phyloP scores from a whole-genome alignment of 2,888 invertebrate genomes.

The Celastrina argiolus region DNA sequence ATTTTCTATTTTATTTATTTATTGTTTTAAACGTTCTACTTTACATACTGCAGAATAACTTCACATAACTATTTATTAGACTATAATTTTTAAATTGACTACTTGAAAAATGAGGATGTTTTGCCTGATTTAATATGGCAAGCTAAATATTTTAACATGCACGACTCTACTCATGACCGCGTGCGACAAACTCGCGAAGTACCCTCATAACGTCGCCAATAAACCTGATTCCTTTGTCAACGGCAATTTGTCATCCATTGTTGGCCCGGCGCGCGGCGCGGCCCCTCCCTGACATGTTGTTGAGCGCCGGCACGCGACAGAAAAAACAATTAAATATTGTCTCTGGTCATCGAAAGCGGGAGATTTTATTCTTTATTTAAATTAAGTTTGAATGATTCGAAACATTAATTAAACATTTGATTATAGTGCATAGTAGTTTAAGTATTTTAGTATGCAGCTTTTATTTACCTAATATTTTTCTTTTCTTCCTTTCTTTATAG shows the following conservation, averaged over 20 bases:
- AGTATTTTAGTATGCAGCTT: too few species aligned
- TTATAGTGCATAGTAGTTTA: too few species aligned
- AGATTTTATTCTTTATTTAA: conserved; percentile 12
- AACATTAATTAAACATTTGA: too few species aligned
- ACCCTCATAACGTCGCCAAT: conserved; percentile 72
- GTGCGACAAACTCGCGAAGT: conserved; percentile 52
- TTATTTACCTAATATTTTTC: too few species aligned
- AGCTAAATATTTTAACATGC: neutral
- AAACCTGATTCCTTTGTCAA: conserved; percentile 71
- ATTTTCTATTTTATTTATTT: too few species aligned
- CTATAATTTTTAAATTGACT: too few species aligned
- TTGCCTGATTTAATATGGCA: neutral
- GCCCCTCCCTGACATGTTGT: conserved; percentile 49
- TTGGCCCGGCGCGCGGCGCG: conserved; percentile 37
- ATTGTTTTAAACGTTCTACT: too few species aligned
- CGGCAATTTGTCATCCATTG: conserved; percentile 74
- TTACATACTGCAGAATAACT: too few species aligned
- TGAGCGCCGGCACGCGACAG: conserved; percentile 63
- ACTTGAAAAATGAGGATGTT: too few species aligned
- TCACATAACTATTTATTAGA: too few species aligned
- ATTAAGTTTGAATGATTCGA: neutral
- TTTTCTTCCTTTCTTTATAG: too few species aligned
- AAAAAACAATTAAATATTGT: conserved; percentile 66
- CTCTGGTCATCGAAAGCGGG: conserved; percentile 39
- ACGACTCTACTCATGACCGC: conserved; percentile 37